Evolutionary conservation across 1,140 invertebrate genomes (phyloP).

Genomic region (Monochamus saltuarius): DNA sequence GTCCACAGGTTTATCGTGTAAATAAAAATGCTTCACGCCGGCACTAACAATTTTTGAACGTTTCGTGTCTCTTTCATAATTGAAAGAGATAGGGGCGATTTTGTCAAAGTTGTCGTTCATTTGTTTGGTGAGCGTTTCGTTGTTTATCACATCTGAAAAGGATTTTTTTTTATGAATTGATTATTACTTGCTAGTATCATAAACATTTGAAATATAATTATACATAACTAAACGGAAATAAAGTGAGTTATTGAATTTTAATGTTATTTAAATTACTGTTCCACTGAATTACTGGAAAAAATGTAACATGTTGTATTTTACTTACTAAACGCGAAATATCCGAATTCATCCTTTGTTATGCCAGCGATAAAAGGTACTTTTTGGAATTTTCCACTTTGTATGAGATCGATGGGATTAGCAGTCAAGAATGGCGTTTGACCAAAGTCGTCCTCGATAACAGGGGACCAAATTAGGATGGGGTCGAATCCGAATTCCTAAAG

Average conservation of each 20-base stretch:
- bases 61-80: slow-evolving; percentile 56
- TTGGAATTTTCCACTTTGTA: slow-evolving; percentile 60
- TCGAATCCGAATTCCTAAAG: slow-evolving; percentile 59
- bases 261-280: no score
- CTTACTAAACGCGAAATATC: slow-evolving; percentile 30
- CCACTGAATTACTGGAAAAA: background rate
- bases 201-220: no score
- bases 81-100: slow-evolving; percentile 58
- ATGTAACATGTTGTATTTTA: background rate
- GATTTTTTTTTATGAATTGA: background rate
- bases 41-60: slow-evolving; percentile 55
- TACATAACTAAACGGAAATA: background rate
- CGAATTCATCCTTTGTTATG: slow-evolving; percentile 11
- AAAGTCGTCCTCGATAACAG: slow-evolving; percentile 68
- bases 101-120: slow-evolving; percentile 56
- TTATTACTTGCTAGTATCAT: no score
- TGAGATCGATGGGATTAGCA: slow-evolving; percentile 60
- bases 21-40: slow-evolving; percentile 53
- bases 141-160: slow-evolving; percentile 51
- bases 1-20: slow-evolving; percentile 48
- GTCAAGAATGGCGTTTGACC: slow-evolving; percentile 67
- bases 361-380: slow-evolving; percentile 64
- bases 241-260: no score
- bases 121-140: slow-evolving; percentile 50
- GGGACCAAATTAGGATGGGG: slow-evolving; percentile 64